A percentile compares a stretch with the other conserved stretches of the same genome.
phyloP scores from a whole-genome alignment of 1,140 invertebrate genomes.

The Drosophila equinoxialis region DNA sequence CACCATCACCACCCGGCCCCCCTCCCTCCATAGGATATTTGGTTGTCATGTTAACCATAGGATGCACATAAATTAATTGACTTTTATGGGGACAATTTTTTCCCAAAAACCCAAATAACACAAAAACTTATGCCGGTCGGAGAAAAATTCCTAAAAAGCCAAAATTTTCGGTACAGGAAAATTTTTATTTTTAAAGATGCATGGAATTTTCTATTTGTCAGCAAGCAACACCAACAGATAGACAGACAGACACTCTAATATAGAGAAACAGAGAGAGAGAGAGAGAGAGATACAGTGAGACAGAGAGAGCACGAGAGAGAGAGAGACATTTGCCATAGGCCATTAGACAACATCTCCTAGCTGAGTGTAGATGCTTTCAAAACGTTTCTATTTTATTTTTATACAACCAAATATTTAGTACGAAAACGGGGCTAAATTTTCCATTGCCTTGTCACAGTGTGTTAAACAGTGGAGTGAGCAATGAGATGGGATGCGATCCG shows the following conservation, averaged over 20 bases:
- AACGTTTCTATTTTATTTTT: conserved; percentile 70
- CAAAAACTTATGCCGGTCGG: conserved; percentile 13
- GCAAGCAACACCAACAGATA: conserved; percentile 23
- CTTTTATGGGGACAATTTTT: conserved; percentile 71
- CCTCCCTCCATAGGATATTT: neutral
- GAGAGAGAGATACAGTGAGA: neutral
- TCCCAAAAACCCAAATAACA: conserved; percentile 11
- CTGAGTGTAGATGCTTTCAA: conserved; percentile 22
- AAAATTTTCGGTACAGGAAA: conserved; percentile 11
- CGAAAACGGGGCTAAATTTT: conserved; percentile 58
- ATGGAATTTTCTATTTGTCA: conserved; percentile 75
- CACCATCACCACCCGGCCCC: neutral
- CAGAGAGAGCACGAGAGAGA: neutral
- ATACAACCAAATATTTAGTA: conserved; percentile 67
- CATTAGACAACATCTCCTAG: conserved; percentile 17
- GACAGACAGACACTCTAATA: neutral
- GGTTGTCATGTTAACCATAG: conserved; percentile 61
- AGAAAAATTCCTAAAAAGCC: conserved; percentile 50
- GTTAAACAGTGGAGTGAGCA: conserved; percentile 1
- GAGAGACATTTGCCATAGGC: conserved; percentile 28
- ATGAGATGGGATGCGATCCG: too few species aligned
- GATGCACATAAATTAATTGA: conserved; percentile 75
- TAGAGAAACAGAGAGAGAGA: neutral
- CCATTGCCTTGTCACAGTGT: conserved; percentile 15
- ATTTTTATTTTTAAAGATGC: conserved; percentile 66